Percentiles rank a stretch among this genome's conserved stretches.
phyloP scores from a whole-genome alignment of 2,113 vertebrate species.

The Corynorhinus townsendii region DNA sequence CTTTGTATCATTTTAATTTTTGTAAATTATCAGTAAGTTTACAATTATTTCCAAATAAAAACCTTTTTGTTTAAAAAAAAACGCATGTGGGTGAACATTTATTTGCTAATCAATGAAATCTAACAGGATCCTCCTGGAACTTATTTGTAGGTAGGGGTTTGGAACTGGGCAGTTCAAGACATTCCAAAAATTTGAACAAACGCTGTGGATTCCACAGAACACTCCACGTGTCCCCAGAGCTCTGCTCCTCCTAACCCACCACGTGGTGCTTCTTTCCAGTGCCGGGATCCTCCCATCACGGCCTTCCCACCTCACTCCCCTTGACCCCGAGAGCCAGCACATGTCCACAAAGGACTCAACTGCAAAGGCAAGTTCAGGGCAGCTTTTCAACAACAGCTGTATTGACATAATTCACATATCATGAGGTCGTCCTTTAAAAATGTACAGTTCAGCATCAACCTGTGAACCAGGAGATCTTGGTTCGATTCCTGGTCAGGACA shows the following conservation, averaged over 20 bases:
- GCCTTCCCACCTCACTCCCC: background rate
- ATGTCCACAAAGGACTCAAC: background rate
- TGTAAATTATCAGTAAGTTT: background rate
- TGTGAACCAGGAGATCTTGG: no score
- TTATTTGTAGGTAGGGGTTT: background rate
- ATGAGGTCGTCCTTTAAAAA: background rate
- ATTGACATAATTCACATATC: background rate
- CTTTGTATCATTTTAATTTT: background rate
- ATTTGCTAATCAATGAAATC: background rate
- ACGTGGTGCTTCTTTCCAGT: background rate
- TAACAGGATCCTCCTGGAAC: background rate
- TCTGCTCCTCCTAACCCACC: background rate
- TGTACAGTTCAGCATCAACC: background rate
- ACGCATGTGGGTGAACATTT: background rate
- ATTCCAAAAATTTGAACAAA: background rate
- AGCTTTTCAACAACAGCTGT: background rate
- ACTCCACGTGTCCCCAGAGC: accelerated
- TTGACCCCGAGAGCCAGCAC: background rate
- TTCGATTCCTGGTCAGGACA: no score
- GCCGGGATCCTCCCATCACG: background rate
- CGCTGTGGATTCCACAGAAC: no score
- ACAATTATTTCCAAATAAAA: conserved; percentile 4
- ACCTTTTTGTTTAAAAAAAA: background rate
- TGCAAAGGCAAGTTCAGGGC: background rate
- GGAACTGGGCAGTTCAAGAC: background rate